Conservation (phyloP, 2,888 invertebrate genomes). For the Netelia melanura region DNA sequence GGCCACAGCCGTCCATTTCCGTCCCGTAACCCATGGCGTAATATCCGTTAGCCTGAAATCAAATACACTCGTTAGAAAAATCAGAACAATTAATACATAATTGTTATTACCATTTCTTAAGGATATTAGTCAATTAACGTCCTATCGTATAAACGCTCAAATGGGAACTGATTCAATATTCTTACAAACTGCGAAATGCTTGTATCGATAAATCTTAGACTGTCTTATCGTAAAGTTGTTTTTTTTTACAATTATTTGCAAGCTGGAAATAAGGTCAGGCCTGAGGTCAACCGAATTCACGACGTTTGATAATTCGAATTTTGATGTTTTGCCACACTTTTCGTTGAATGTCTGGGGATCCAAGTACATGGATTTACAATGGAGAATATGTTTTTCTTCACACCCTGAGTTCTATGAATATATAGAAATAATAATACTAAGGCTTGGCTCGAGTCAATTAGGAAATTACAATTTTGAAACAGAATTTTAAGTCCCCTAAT, state of each 20-base stretch:
- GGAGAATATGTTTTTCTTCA: background rate
- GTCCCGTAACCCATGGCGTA: constrained; percentile 90
- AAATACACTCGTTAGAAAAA: constrained; percentile 21
- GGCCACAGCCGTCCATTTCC: constrained; percentile 95
- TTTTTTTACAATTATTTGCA: background rate
- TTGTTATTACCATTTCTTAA: background rate
- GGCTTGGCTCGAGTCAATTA: background rate
- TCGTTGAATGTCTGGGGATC: background rate
- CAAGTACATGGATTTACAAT: background rate
- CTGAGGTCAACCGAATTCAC: background rate
- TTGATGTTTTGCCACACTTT: background rate
- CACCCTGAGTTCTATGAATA: background rate
- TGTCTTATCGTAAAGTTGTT: constrained; percentile 4
- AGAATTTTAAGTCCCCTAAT: background rate
- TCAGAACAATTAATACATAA: background rate
- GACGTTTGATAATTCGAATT: background rate
- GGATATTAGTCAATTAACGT: background rate
- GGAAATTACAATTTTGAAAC: background rate
- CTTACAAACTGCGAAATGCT: background rate
- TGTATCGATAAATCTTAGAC: background rate
- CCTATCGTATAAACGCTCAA: background rate
- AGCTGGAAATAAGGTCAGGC: background rate
- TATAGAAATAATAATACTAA: background rate
- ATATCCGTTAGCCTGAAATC: constrained; percentile 60
- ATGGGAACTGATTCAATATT: constrained; percentile 8